phyloP scores from a whole-genome alignment of 2,113 vertebrate genomes.

The Microcebus jonahi region DNA sequence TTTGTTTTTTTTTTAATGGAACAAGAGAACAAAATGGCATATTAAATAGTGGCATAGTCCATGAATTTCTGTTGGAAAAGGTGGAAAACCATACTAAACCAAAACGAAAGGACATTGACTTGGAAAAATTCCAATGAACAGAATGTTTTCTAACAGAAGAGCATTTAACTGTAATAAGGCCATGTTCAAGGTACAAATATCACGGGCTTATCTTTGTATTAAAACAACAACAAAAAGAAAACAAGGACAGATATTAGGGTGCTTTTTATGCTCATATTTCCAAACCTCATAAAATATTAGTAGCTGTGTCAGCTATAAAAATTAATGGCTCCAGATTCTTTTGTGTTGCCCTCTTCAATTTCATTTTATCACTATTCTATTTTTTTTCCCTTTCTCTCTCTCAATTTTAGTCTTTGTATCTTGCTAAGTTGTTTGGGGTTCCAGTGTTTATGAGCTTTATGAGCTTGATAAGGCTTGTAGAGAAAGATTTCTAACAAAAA shows the following conservation, averaged over 20 bases:
- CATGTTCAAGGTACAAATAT: conserved; percentile 26
- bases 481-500: conserved; percentile 66
- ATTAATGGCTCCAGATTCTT: conserved; percentile 84
- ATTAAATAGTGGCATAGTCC: background rate
- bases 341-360: conserved; percentile 80
- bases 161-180: conserved; percentile 79
- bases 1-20: background rate
- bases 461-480: conserved; percentile 69
- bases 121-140: conserved; percentile 79
- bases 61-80: conserved; percentile 61
- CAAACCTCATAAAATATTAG: conserved; percentile 88
- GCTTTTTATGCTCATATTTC: conserved; percentile 79
- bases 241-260: conserved; percentile 76
- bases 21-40: background rate
- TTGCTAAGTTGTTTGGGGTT: conserved; percentile 69
- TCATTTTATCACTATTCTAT: conserved; percentile 74
- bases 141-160: conserved; percentile 56
- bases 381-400: conserved; percentile 23
- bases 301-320: conserved; percentile 87
- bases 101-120: conserved; percentile 59
- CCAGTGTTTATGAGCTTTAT: conserved; percentile 76
- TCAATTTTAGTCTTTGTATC: conserved; percentile 68
- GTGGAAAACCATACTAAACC: background rate
- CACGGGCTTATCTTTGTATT: conserved; percentile 82
- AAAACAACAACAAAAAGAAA: conserved; percentile 80